A percentile compares a stretch with the other conserved stretches of the same genome.
Conservation (phyloP, 2,888 invertebrate genomes). For the Amblyteles armatorius region DNA sequence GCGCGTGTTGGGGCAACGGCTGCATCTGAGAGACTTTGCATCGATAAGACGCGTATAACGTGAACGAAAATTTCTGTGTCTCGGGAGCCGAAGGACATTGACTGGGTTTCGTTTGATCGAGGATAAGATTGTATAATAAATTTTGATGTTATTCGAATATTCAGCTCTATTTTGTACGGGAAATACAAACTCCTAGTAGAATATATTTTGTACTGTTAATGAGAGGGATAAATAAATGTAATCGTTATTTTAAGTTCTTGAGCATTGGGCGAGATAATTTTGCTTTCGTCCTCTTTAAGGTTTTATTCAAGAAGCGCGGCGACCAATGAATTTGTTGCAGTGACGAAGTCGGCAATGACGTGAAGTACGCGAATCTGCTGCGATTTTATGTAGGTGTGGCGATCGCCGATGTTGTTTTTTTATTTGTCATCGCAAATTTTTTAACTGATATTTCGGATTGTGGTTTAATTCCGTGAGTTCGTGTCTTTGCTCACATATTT, state of each 20-base stretch:
- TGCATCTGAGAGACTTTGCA: slow-evolving; percentile 86
- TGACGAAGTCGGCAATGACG: too few relatives aligned
- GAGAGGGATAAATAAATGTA: slow-evolving; percentile 41
- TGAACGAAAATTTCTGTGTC: neutral
- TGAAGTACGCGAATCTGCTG: too few relatives aligned
- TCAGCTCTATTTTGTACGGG: slow-evolving; percentile 57
- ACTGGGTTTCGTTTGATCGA: slow-evolving; percentile 11
- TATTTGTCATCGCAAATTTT: too few relatives aligned
- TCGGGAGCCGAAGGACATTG: neutral
- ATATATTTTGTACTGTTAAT: slow-evolving; percentile 61
- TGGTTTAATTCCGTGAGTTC: too few relatives aligned
- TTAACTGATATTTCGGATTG: too few relatives aligned
- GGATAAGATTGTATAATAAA: neutral
- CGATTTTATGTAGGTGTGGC: too few relatives aligned
- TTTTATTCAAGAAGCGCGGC: too few relatives aligned
- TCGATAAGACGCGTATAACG: neutral
- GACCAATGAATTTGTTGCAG: too few relatives aligned
- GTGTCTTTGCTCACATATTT: too few relatives aligned
- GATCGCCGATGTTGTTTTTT: too few relatives aligned
- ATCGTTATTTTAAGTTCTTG: slow-evolving; percentile 17
- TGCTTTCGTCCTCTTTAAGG: neutral
- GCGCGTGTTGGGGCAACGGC: slow-evolving; percentile 94
- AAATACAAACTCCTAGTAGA: slow-evolving; percentile 11
- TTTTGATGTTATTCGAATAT: neutral
- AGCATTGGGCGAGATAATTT: neutral